A percentile compares a stretch with the other conserved stretches of the same genome.
Evolutionary conservation across 2,888 invertebrate species (phyloP).

Genomic region (Rapana venosa): DNA sequence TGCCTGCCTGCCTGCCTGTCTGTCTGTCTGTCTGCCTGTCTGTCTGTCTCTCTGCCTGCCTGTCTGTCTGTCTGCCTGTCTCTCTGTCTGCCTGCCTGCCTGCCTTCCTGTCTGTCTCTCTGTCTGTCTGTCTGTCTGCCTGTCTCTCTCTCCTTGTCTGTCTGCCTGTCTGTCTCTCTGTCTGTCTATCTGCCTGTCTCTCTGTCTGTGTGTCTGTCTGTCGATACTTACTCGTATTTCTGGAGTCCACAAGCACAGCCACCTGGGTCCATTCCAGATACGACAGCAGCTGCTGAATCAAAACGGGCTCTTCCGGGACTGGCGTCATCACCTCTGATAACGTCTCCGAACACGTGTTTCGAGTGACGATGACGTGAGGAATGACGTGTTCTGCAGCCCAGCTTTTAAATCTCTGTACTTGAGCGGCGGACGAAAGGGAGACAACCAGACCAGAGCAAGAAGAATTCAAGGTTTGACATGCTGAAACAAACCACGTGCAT

Average conservation of each 20-base stretch:
- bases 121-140: no score
- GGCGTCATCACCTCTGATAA: constrained; percentile 8
- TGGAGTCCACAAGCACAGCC: constrained; percentile 32
- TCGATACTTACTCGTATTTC: constrained; percentile 7
- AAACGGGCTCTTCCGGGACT: background rate
- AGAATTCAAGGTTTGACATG: constrained; percentile 3
- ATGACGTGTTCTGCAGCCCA: constrained; percentile 45
- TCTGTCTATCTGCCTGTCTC: no score
- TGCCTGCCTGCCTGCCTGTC: no score
- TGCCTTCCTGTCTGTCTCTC: no score
- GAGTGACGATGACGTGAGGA: constrained; percentile 40
- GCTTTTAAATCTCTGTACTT: background rate
- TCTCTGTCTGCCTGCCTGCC: no score
- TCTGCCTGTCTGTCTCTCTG: no score
- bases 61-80: no score
- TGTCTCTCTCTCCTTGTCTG: no score
- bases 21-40: no score
- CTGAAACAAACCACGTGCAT: background rate
- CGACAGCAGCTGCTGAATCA: constrained; percentile 22
- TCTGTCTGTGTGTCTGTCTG: no score
- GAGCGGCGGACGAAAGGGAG: background rate
- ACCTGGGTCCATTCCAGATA: constrained; percentile 24
- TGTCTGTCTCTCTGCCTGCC: no score
- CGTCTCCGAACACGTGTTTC: constrained; percentile 21
- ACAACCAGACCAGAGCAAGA: constrained; percentile 26